Evolutionary conservation across 2,113 vertebrate genomes (phyloP).

Genomic region (Uria lomvia): DNA sequence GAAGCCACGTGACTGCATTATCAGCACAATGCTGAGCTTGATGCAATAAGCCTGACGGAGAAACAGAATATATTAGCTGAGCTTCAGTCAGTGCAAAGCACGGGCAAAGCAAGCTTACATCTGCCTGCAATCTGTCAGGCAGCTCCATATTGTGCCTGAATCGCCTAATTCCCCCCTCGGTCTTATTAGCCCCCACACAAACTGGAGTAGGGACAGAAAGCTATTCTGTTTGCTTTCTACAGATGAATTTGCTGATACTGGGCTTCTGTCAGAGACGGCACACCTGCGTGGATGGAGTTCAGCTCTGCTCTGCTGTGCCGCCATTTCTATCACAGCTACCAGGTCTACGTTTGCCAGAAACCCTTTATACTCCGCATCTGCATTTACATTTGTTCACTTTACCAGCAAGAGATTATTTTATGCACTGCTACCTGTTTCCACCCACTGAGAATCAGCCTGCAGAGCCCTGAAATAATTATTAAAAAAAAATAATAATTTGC

Average conservation of each 20-base stretch:
- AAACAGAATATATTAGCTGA: conserved; percentile 47
- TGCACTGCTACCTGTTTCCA: not conserved
- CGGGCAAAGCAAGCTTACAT: conserved; percentile 44
- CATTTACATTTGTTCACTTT: not conserved
- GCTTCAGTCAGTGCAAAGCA: conserved; percentile 21
- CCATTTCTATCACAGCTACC: not conserved
- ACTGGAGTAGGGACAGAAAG: conserved; percentile 5
- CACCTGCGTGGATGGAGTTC: not conserved
- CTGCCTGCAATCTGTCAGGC: conserved; percentile 56
- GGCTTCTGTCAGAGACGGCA: not conserved
- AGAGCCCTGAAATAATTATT: not conserved
- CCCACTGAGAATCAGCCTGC: not conserved
- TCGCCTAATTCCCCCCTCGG: not conserved
- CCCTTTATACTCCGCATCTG: not conserved
- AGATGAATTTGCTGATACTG: not conserved
- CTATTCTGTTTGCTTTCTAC: not conserved
- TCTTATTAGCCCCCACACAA: conserved; percentile 13
- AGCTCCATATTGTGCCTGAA: conserved; percentile 15
- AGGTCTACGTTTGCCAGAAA: not conserved
- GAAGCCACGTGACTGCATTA: not conserved
- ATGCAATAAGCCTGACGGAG: conserved; percentile 10
- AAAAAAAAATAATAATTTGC: not conserved
- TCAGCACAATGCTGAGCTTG: conserved; percentile 38
- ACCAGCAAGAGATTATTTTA: not conserved
- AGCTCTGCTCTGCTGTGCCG: not conserved